These are phyloP conservation scores for Brachyhypopomus occidentalis DNA, from an alignment of 2,113 vertebrate species.

Conservation along the genomic window DNA sequence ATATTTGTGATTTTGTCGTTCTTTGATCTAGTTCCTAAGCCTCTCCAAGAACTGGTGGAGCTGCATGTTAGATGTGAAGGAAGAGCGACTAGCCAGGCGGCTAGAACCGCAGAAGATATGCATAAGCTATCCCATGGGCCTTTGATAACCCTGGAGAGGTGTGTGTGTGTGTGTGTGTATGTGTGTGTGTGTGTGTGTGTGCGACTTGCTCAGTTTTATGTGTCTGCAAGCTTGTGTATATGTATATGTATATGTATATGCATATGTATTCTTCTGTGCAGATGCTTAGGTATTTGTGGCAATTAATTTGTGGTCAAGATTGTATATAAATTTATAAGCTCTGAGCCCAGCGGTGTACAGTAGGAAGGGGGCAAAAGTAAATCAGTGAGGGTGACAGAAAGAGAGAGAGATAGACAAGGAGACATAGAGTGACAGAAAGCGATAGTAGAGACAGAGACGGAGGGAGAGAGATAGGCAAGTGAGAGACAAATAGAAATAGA, in stretches of 20 bases:
- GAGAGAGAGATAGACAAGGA: not conserved
- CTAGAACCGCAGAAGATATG: constrained; percentile 46
- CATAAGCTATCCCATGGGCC: constrained; percentile 38
- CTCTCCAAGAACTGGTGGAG: constrained; percentile 28
- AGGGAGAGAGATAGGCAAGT: not conserved
- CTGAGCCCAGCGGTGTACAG: not conserved
- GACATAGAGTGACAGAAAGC: not conserved
- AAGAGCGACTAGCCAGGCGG: no score
- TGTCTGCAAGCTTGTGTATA: not conserved
- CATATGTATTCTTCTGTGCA: not conserved
- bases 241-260: not conserved
- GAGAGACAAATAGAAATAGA: not conserved
- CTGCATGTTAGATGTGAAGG: constrained; percentile 48
- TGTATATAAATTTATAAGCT: not conserved
- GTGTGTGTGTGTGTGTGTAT: not conserved
- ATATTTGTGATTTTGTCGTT: constrained; percentile 25
- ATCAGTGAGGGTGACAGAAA: not conserved
- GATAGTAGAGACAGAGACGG: no score
- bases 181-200: not conserved
- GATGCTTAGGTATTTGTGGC: not conserved
- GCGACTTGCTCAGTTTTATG: no score
- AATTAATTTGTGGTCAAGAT: not conserved
- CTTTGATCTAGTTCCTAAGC: constrained; percentile 47
- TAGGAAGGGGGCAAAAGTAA: not conserved
- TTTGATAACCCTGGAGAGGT: constrained; percentile 26